phyloP scores from a whole-genome alignment of 1,140 invertebrate species.

The Aphis gossypii region DNA sequence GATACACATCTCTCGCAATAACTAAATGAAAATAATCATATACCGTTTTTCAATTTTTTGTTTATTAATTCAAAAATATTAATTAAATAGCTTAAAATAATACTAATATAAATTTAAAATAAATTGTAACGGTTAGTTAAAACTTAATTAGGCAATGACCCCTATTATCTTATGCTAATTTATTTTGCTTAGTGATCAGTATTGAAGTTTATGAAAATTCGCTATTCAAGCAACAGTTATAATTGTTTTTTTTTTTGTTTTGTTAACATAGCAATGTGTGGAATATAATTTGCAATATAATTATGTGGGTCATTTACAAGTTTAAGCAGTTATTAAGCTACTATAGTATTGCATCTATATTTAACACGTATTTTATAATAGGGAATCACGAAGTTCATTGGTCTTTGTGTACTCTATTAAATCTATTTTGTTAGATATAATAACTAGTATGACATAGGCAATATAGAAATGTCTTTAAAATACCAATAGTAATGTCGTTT shows the following conservation, averaged over 20 bases:
- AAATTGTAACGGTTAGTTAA: not conserved
- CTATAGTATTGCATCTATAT: not conserved
- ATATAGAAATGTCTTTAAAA: not conserved
- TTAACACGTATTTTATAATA: not conserved
- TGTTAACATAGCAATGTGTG: not conserved
- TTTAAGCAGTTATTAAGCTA: not conserved
- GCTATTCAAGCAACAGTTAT: not conserved
- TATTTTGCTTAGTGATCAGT: not conserved
- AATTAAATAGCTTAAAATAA: not conserved
- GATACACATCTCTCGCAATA: not conserved
- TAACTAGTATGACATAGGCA: not conserved
- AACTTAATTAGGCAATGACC: not conserved
- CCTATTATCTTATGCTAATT: slow-evolving; percentile 15
- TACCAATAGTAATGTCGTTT: not conserved
- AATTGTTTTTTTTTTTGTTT: not conserved
- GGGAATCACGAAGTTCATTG: slow-evolving; percentile 4
- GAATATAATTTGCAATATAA: not conserved
- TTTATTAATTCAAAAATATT: not conserved
- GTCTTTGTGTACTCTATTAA: slow-evolving; percentile 16
- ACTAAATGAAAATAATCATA: not conserved
- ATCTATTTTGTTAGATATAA: not conserved
- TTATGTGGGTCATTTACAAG: slow-evolving; percentile 38
- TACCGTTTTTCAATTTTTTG: not conserved
- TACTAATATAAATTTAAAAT: not conserved
- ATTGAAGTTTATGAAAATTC: not conserved